phyloP scores from a whole-genome alignment of 1,140 invertebrate genomes.

The Acromyrmex echinatior region DNA sequence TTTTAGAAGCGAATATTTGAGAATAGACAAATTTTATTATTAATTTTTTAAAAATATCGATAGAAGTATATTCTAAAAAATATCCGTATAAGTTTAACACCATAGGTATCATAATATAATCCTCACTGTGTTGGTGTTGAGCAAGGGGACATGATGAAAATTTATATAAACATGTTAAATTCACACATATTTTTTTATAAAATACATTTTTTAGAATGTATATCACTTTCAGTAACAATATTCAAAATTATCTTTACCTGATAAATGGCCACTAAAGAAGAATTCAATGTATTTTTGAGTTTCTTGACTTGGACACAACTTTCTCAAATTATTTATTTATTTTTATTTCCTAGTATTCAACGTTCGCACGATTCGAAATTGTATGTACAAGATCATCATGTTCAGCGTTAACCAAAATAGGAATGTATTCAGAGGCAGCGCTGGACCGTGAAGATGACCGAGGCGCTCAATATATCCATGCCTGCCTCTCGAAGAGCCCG shows the following conservation, averaged over 20 bases:
- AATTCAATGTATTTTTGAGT: background rate
- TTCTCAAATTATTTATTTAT: slow-evolving; percentile 26
- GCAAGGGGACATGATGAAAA: too few relatives aligned
- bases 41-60: background rate
- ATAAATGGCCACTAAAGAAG: background rate
- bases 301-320: background rate
- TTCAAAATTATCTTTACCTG: background rate
- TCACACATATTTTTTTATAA: too few relatives aligned
- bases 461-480: slow-evolving; percentile 8
- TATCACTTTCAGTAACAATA: background rate
- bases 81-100: too few relatives aligned
- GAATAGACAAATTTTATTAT: background rate
- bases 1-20: background rate
- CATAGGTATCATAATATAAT: too few relatives aligned
- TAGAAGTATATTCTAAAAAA: too few relatives aligned
- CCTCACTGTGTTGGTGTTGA: too few relatives aligned
- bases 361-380: slow-evolving; percentile 47
- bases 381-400: slow-evolving; percentile 32
- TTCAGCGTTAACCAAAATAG: slow-evolving; percentile 20
- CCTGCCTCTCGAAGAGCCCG: background rate
- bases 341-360: slow-evolving; percentile 8
- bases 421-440: slow-evolving; percentile 47
- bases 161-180: too few relatives aligned
- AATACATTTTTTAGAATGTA: too few relatives aligned
- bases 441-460: slow-evolving; percentile 36